A percentile compares a stretch with the other conserved stretches of the same genome.
Conservation (phyloP, 2,888 invertebrate genomes). For the Caenorhabditis sp. region DNA sequence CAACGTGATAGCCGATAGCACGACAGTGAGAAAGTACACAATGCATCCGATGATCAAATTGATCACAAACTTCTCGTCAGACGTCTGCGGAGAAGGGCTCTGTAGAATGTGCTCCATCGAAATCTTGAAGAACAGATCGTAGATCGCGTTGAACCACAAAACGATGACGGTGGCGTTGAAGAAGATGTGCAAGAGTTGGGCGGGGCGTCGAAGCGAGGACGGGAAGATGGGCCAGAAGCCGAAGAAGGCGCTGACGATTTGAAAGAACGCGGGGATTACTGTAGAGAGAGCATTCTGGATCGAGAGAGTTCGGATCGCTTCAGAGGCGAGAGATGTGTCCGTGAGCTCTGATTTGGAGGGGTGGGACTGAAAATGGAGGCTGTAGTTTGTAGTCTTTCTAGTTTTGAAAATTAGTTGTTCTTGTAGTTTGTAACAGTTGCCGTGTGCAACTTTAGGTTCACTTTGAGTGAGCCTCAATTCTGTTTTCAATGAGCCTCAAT, state of each 20-base stretch:
- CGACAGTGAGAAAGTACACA: constrained; percentile 63
- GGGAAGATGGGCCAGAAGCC: constrained; percentile 66
- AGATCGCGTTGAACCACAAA: constrained; percentile 65
- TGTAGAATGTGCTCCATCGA: constrained; percentile 56
- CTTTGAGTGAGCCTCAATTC: too few species aligned
- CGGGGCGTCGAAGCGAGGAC: constrained; percentile 18
- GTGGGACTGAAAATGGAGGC: neutral
- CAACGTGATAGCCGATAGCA: constrained; percentile 62
- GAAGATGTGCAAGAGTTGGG: constrained; percentile 61
- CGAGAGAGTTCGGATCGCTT: constrained; percentile 36
- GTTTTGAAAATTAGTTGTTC: too few species aligned
- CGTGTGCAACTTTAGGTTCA: too few species aligned
- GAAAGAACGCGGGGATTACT: constrained; percentile 65
- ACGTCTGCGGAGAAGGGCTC: neutral
- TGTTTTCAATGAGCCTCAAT: too few species aligned
- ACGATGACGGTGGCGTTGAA: constrained; percentile 57
- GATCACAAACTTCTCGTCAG: constrained; percentile 64
- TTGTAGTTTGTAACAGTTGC: too few species aligned
- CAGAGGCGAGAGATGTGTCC: constrained; percentile 41
- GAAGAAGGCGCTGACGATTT: constrained; percentile 63
- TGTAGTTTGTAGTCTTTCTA: too few species aligned
- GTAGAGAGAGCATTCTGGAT: constrained; percentile 52
- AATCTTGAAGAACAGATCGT: constrained; percentile 59
- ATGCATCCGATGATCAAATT: constrained; percentile 62
- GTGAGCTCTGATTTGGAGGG: constrained; percentile 5